Evolutionary conservation across 2,113 vertebrate genomes (phyloP), one percentile per base, ranked within the genome.

Genomic region (Caloenas nicobarica): DNA sequence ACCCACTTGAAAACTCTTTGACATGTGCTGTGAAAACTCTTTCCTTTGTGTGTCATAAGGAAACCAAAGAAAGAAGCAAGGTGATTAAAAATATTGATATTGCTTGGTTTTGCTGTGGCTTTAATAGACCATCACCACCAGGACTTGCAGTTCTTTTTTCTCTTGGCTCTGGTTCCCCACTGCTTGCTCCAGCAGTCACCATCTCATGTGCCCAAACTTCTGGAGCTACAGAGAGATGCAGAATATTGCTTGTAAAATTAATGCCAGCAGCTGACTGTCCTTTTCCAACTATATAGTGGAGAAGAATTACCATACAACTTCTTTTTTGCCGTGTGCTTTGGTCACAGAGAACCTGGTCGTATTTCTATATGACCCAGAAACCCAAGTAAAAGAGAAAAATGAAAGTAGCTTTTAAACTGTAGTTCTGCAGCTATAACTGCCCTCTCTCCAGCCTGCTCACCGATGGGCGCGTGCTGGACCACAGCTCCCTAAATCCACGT

Each of bases 401-500:
- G 5, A n/a, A 53, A 79, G 19, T 13, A 54, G 33, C 34, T 66
- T 89, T 80, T 91, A 48, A 65, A 17, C 21, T 79, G 68, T n/a
- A 56, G 19, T n/a, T 91, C 64, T 93, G 44, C 65, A 85, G 8
- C 36, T 82, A 42, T 40, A 90, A 33, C 68, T 42, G 19, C 68
- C 19, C 28, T 60, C 71, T 46, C 38, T 4, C 4, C 2, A 3
- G 2, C 66, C 17, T 46, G 44, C 44, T 46, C 18, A 0, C 36
- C 6, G 1, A 0, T 23, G 25, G 36, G 18, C 15, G 31, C 0
- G 0, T 74, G 64, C 51, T 61, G 51, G n/a, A 54, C 51, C 60
- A 26, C 86, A 46, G 25, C 69, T 91, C 36, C 83, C 40, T 81
- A 62, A 66, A 81, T 46, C 68, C 57, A 1, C 9, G 13, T 10